phyloP scores from a whole-genome alignment of 1,140 invertebrate genomes.

The Eurosta solidaginis region DNA sequence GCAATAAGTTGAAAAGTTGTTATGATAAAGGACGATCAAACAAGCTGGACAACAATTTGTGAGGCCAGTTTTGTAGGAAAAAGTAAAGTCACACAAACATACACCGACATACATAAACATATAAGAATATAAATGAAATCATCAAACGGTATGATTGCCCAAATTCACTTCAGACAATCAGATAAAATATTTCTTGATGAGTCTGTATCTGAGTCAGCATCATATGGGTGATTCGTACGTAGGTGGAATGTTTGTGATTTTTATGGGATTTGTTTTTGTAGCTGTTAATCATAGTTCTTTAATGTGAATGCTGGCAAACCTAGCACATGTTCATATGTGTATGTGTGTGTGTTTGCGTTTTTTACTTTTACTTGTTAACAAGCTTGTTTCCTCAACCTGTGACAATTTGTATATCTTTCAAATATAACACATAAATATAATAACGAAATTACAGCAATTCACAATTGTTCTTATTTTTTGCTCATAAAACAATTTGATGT shows the following conservation, averaged over 20 bases:
- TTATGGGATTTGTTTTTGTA: background rate
- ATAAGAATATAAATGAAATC: background rate
- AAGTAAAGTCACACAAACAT: background rate
- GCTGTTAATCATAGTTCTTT: background rate
- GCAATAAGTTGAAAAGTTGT: conserved; percentile 19
- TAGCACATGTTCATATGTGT: background rate
- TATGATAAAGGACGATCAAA: conserved; percentile 14
- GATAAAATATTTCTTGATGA: conserved; percentile 12
- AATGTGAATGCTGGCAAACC: background rate
- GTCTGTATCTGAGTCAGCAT: background rate
- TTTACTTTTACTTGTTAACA: background rate
- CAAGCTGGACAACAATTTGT: background rate
- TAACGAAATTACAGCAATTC: conserved; percentile 21
- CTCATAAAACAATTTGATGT: background rate
- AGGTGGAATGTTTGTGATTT: background rate
- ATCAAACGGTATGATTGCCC: background rate
- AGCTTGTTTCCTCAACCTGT: background rate
- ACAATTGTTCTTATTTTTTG: background rate
- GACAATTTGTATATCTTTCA: background rate
- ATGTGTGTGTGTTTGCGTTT: background rate
- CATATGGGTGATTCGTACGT: background rate
- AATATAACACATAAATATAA: background rate
- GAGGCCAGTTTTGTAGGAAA: background rate
- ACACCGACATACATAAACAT: too few species aligned
- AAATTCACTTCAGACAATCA: background rate